A percentile compares a stretch with the other conserved stretches of the same genome.
phyloP scores from a whole-genome alignment of 2,797 vertebrate genomes.

The Pseudomugil gertrudae region DNA sequence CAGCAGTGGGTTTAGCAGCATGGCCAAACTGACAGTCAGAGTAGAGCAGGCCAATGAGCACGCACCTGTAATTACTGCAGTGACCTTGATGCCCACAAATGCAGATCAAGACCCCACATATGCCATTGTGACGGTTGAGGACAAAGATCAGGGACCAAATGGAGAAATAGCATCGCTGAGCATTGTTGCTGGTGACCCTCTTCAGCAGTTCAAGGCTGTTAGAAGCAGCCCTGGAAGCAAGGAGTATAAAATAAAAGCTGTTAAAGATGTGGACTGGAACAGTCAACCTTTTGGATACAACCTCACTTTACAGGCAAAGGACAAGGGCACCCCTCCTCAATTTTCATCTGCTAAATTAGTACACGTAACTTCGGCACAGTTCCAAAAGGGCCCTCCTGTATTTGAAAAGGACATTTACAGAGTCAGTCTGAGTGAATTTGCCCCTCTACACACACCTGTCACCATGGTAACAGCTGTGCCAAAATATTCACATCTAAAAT shows the following conservation, averaged over 20 bases:
- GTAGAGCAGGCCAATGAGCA: constrained; percentile 94
- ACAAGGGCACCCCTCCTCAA: constrained; percentile 93
- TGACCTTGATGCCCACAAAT: constrained; percentile 86
- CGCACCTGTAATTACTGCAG: constrained; percentile 88
- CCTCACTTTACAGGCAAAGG: constrained; percentile 96
- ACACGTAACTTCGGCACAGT: constrained; percentile 87
- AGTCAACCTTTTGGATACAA: constrained; percentile 93
- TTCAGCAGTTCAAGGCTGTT: constrained; percentile 92
- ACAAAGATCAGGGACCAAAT: constrained; percentile 91
- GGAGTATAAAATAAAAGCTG: constrained; percentile 94
- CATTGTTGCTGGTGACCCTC: constrained; percentile 92
- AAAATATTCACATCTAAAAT: constrained; percentile 88
- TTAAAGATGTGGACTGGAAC: constrained; percentile 90
- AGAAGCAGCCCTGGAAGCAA: constrained; percentile 92
- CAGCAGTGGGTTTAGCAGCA: constrained; percentile 97
- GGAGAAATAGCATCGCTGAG: constrained; percentile 94
- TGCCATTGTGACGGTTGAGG: constrained; percentile 91
- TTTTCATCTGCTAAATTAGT: constrained; percentile 93
- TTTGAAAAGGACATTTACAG: constrained; percentile 92
- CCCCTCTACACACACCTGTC: constrained; percentile 92
- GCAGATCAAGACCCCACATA: constrained; percentile 89
- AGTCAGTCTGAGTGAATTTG: constrained; percentile 94
- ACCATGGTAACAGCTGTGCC: constrained; percentile 90
- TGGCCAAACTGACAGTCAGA: constrained; percentile 91
- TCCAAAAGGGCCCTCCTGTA: constrained; percentile 87